A percentile compares a stretch with the other conserved stretches of the same genome.
Evolutionary conservation across 1,140 invertebrate genomes (phyloP).

Genomic region (Magallana gigas): DNA sequence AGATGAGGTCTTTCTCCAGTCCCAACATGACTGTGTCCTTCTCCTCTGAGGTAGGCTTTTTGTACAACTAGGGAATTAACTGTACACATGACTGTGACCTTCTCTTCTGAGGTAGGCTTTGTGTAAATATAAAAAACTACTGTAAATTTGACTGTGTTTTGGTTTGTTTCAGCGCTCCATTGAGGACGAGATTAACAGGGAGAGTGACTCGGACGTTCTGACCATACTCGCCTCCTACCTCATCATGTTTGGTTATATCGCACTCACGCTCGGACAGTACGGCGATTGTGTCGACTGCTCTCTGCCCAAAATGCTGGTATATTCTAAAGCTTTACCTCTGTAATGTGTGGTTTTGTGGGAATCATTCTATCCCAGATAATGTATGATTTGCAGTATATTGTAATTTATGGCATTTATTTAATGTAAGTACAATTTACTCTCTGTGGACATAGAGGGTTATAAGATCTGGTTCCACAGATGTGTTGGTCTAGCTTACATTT

Average conservation of each 20-base stretch:
- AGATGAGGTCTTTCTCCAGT: conserved; percentile 91
- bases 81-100: conserved; percentile 89
- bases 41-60: conserved; percentile 86
- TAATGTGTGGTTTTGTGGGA: too few species aligned
- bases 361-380: too few species aligned
- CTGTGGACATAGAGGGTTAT: too few species aligned
- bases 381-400: too few species aligned
- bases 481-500: too few species aligned
- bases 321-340: too few species aligned
- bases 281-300: conserved; percentile 78
- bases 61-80: too few species aligned
- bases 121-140: too few species aligned
- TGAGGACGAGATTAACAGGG: conserved; percentile 95
- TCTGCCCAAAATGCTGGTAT: conserved; percentile 3
- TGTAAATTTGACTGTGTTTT: background rate
- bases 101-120: conserved; percentile 87
- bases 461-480: too few species aligned
- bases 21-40: conserved; percentile 92
- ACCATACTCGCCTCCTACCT: conserved; percentile 97
- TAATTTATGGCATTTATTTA: too few species aligned
- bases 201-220: conserved; percentile 92
- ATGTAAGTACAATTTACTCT: too few species aligned
- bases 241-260: conserved; percentile 98
- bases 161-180: conserved; percentile 86
- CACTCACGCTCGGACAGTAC: conserved; percentile 93